Conservation (phyloP, 1,140 invertebrate genomes). For the Macrostomum lignano region DNA sequence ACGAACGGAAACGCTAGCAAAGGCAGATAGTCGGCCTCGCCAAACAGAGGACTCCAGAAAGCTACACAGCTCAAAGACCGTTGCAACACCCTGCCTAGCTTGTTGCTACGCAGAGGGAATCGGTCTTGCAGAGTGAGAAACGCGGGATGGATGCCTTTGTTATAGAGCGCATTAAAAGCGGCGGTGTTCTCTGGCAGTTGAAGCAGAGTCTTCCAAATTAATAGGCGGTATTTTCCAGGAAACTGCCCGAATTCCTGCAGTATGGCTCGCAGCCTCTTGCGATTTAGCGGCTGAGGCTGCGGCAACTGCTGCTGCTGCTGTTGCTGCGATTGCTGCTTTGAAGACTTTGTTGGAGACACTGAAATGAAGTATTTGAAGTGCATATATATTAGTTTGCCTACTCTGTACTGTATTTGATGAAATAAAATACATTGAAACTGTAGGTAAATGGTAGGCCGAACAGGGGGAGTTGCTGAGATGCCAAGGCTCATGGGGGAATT, state of each 20-base stretch:
- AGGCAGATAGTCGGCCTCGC: conserved; percentile 41
- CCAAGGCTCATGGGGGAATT: too few relatives aligned
- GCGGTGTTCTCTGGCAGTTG: conserved; percentile 41
- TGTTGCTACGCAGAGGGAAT: conserved; percentile 39
- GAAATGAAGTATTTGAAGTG: too few relatives aligned
- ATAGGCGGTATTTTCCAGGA: conserved; percentile 12
- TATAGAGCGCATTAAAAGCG: conserved; percentile 38
- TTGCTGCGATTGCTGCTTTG: too few relatives aligned
- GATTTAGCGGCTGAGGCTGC: too few relatives aligned
- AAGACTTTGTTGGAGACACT: too few relatives aligned
- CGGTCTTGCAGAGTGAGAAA: conserved; percentile 35
- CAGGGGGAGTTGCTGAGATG: too few relatives aligned
- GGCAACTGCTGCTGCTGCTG: too few relatives aligned
- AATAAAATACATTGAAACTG: too few relatives aligned
- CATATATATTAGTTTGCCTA: too few relatives aligned
- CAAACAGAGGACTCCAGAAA: conserved; percentile 47
- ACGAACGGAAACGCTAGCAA: conserved; percentile 49
- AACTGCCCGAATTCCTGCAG: neutral
- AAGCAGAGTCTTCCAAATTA: conserved; percentile 48
- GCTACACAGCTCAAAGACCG: conserved; percentile 36
- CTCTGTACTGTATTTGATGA: too few relatives aligned
- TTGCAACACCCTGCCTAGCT: conserved; percentile 36
- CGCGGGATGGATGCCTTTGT: conserved; percentile 34
- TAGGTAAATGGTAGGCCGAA: too few relatives aligned
- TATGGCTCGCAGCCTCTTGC: neutral